Percentiles rank a stretch among this genome's conserved stretches.
Evolutionary conservation across 2,797 vertebrate species (phyloP).

Genomic region (Typhlichthys subterraneus): DNA sequence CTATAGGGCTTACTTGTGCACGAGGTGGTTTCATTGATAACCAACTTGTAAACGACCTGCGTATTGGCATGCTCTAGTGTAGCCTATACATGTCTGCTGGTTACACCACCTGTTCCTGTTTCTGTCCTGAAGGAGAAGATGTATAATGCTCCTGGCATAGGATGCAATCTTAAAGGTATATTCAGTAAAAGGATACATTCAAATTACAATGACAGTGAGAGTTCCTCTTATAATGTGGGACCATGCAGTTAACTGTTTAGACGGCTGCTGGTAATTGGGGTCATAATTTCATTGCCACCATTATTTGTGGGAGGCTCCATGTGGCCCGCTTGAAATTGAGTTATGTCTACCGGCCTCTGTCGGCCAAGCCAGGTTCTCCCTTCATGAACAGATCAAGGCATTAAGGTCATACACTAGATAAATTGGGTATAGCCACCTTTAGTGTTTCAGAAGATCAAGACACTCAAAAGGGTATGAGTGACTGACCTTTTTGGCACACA

Average conservation of each 20-base stretch:
- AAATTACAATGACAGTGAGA: conserved; percentile 1
- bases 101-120: neutral
- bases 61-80: too few relatives aligned
- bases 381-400: conserved; percentile 41
- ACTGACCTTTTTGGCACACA: neutral
- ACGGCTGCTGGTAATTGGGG: conserved; percentile 19
- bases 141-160: neutral
- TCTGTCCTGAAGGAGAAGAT: too few relatives aligned
- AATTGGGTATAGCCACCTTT: neutral
- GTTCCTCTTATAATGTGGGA: conserved; percentile 6
- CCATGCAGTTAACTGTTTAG: conserved; percentile 6
- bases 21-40: neutral
- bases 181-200: conserved; percentile 11
- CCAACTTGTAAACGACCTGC: neutral
- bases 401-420: conserved; percentile 27
- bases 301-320: conserved; percentile 34
- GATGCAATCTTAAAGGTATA: neutral
- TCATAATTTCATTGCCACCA: conserved; percentile 37
- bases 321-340: conserved; percentile 35
- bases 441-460: conserved; percentile 1
- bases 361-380: conserved; percentile 19
- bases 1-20: too few relatives aligned
- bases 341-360: conserved; percentile 32
- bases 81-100: too few relatives aligned
- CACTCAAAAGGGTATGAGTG: neutral